Conservation (phyloP, 2,888 invertebrate species). For the Leistus spinibarbis region DNA sequence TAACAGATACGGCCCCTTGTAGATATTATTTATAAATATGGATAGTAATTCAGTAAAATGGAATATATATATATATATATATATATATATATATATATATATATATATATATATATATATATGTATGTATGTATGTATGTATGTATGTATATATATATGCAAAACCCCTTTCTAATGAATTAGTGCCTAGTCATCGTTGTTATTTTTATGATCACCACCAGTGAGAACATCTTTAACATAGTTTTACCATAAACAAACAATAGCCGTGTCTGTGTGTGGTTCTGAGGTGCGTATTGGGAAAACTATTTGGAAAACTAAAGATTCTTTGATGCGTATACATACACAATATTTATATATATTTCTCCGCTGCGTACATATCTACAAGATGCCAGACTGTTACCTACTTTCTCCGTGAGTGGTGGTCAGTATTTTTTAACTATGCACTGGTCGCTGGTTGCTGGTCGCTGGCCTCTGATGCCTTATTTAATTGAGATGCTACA, state of each 20-base stretch:
- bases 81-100: no score
- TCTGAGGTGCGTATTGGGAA: not conserved
- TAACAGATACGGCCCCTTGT: no score
- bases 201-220: not conserved
- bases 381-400: slow-evolving; percentile 19
- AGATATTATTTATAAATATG: no score
- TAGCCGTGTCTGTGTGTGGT: not conserved
- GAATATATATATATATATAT: no score
- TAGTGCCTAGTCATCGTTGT: not conserved
- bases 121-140: no score
- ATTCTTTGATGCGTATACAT: not conserved
- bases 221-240: not conserved
- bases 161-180: not conserved
- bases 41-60: no score
- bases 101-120: no score
- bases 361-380: not conserved
- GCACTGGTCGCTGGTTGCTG: not conserved
- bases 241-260: not conserved
- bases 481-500: slow-evolving; percentile 6
- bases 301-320: slow-evolving; percentile 18
- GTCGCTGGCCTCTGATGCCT: slow-evolving; percentile 1
- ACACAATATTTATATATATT: not conserved
- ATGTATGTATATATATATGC: not conserved
- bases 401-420: slow-evolving; percentile 26
- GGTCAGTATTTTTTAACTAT: not conserved